Base-by-base conservation (phyloP, 2,113 vertebrate species). In the Pionites leucogaster region DNA sequence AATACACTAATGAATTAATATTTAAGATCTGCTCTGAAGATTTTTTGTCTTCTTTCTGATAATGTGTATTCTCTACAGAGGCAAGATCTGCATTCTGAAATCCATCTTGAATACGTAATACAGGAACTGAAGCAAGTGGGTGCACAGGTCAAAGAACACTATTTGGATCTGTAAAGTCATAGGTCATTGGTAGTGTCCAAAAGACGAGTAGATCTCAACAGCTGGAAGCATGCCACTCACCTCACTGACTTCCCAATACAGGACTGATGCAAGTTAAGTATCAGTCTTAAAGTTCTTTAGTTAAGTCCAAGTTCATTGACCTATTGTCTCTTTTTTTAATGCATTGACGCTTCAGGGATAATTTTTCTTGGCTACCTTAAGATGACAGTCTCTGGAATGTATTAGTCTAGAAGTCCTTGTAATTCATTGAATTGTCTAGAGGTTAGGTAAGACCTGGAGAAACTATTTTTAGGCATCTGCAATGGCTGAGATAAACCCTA, bases 281-380 rank as follows among this genome's bases (percentile, higher is more conserved):
- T 89, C 49, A 64, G 7, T 16, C 27, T 41, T 18, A 47, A 83
- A 88, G 1, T 31, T 69, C 1, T 2, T 84, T 62, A 33, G 22
- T 55, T 31, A 62, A 28, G 3, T 59, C 10, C 16, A 78, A 37
- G 8, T 78, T 88, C 5, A 7, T 85, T 0, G 0, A 29, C 9
- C 1, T 62, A 13, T 22, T 83, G 2, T 11, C 17, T n/a, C 4
- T 41, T 50, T 42, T 42, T 68, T 19, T 28, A 68, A n/a, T 23
- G 1, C 12, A 33, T 55, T 7, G 7, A 20, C 13, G 59, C 44
- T 90, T 39, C 46, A 47, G 11, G 6, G 13, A 71, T 63, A 53
- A 37, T 82, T 85, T 70, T 10, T 52, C 29, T 49, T 70, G 8
- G 41, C 39, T 44, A 13, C 17, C 9, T 41, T 41, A 57, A 50